phyloP scores from a whole-genome alignment of 2,888 invertebrate species.

The Pardosa pseudoannulata region DNA sequence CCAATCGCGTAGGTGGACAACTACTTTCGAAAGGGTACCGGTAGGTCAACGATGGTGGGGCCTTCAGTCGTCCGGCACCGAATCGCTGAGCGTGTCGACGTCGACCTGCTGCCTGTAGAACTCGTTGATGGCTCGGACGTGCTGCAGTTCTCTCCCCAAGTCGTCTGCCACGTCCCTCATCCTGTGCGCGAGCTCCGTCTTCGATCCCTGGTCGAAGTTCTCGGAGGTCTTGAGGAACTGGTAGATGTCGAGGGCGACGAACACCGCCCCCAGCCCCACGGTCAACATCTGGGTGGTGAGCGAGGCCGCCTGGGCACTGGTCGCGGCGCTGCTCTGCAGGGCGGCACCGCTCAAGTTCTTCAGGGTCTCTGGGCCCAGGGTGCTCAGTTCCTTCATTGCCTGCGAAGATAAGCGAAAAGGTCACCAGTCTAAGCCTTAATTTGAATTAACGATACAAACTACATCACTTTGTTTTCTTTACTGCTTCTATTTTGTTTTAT shows the following conservation, averaged over 20 bases:
- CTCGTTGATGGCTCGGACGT: conserved; percentile 38
- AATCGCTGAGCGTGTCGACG: conserved; percentile 42
- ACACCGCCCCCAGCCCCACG: conserved; percentile 57
- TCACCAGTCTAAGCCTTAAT: no score
- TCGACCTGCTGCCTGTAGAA: conserved; percentile 47
- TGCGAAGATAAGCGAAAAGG: background rate
- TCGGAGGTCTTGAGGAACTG: conserved; percentile 47
- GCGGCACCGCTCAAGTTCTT: conserved; percentile 56
- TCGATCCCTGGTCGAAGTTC: conserved; percentile 58
- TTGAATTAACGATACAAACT: no score
- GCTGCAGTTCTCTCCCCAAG: conserved; percentile 35
- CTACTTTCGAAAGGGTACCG: no score
- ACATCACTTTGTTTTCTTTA: no score
- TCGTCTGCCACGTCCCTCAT: conserved; percentile 38
- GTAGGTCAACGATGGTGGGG: no score
- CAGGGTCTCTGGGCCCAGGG: conserved; percentile 61
- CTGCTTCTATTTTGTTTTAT: no score
- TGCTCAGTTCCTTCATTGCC: conserved; percentile 60
- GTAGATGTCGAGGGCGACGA: conserved; percentile 64
- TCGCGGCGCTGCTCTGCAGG: conserved; percentile 58
- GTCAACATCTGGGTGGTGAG: conserved; percentile 47
- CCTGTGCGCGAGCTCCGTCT: conserved; percentile 54
- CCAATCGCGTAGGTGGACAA: no score
- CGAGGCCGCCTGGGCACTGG: conserved; percentile 47
- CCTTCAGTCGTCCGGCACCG: no score